phyloP scores from a whole-genome alignment of 2,888 invertebrate species.

The Germaria angustata region DNA sequence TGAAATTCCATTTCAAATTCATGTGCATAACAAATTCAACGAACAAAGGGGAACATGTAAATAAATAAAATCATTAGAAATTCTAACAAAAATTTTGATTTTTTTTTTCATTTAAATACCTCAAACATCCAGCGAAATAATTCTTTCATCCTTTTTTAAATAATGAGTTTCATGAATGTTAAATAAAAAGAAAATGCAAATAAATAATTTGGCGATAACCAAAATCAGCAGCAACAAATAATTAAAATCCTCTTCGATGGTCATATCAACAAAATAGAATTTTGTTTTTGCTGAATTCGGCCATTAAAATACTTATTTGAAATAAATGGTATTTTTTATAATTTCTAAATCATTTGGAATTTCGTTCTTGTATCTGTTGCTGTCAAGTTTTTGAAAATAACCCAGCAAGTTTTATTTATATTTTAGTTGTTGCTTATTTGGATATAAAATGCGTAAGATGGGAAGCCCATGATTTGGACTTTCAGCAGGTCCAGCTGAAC shows the following conservation, averaged over 20 bases:
- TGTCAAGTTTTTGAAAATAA: background rate
- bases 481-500: too few relatives aligned
- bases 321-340: background rate
- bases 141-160: background rate
- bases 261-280: background rate
- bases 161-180: background rate
- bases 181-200: background rate
- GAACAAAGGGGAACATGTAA: too few relatives aligned
- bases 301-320: background rate
- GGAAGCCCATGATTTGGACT: too few relatives aligned
- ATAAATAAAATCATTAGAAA: too few relatives aligned
- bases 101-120: background rate
- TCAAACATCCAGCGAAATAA: background rate
- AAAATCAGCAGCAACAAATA: background rate
- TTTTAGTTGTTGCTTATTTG: background rate
- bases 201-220: background rate
- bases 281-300: background rate
- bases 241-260: conserved; percentile 21
- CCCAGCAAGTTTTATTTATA: background rate
- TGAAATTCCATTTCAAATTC: too few relatives aligned
- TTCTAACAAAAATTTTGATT: background rate
- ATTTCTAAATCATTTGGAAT: background rate
- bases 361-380: background rate
- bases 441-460: too few relatives aligned
- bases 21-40: too few relatives aligned